These are phyloP conservation scores for Pedionomus torquatus DNA, from an alignment of 2,113 vertebrate species.

Conservation along the genomic window DNA sequence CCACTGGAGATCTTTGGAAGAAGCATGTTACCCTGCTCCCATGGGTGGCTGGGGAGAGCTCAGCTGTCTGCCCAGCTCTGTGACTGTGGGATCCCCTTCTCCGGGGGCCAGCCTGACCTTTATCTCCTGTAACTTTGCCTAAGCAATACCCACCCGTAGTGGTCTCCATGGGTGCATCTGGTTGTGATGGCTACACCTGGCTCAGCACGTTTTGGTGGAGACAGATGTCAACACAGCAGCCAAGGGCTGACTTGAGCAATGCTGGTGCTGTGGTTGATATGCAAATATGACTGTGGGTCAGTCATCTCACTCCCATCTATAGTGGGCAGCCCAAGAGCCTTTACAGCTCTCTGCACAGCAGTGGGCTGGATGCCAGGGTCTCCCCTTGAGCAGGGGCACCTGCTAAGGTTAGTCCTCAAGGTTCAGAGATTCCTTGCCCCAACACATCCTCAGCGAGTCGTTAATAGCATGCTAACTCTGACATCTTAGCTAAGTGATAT, in stretches of 20 bases:
- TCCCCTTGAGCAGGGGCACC: not conserved
- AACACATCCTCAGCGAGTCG: not conserved
- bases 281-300: not conserved
- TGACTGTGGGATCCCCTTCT: not conserved
- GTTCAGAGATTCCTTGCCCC: too few relatives aligned
- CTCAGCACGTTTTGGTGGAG: not conserved
- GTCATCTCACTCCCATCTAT: not conserved
- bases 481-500: not conserved
- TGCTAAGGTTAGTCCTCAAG: not conserved
- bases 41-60: not conserved
- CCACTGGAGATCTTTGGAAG: not conserved
- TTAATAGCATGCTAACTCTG: not conserved
- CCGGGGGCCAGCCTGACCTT: not conserved
- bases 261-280: too few relatives aligned
- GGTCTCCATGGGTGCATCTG: too few relatives aligned
- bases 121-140: not conserved
- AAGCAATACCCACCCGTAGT: too few relatives aligned
- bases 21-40: too few relatives aligned
- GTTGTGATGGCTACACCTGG: not conserved
- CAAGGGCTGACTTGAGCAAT: not conserved
- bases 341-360: not conserved
- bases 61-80: not conserved
- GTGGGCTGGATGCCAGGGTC: too few relatives aligned
- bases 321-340: not conserved
- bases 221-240: not conserved